Evolutionary conservation across 1,140 invertebrate species (phyloP).

Genomic region (Meloidogyne exigua): DNA sequence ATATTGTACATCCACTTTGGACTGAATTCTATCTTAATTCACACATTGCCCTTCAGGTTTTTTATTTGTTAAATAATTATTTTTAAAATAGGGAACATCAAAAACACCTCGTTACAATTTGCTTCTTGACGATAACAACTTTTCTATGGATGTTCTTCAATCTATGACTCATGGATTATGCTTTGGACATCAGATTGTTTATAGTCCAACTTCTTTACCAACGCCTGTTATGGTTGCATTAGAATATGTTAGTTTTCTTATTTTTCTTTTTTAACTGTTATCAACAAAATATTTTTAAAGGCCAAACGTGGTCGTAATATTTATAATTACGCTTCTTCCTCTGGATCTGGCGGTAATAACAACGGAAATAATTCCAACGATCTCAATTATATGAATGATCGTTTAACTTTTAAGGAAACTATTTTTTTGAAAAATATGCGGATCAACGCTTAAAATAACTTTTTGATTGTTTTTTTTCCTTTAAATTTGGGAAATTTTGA

Average conservation of each 20-base stretch:
- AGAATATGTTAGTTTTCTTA: background rate
- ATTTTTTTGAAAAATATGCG: conserved; percentile 23
- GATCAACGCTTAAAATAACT: conserved; percentile 25
- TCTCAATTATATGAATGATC: conserved; percentile 7
- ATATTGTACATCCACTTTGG: background rate
- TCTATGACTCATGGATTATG: conserved; percentile 13
- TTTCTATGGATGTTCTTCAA: conserved; percentile 28
- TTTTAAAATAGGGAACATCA: conserved; percentile 27
- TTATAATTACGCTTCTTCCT: conserved; percentile 2
- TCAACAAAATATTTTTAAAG: background rate
- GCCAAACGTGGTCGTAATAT: conserved; percentile 34
- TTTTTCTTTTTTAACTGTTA: background rate
- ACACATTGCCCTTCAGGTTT: background rate
- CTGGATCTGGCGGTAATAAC: background rate
- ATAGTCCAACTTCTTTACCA: conserved; percentile 36
- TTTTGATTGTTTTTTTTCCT: background rate
- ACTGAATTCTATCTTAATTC: background rate
- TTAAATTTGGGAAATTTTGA: background rate
- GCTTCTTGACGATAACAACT: conserved; percentile 29
- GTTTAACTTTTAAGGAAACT: conserved; percentile 7
- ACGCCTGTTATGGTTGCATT: conserved; percentile 23
- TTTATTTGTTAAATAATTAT: conserved; percentile 26
- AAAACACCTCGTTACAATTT: conserved; percentile 37
- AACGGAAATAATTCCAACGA: background rate
- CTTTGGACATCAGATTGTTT: conserved; percentile 37